Conservation (phyloP, 2,113 vertebrate species). For the Ochotona curzoniae region DNA sequence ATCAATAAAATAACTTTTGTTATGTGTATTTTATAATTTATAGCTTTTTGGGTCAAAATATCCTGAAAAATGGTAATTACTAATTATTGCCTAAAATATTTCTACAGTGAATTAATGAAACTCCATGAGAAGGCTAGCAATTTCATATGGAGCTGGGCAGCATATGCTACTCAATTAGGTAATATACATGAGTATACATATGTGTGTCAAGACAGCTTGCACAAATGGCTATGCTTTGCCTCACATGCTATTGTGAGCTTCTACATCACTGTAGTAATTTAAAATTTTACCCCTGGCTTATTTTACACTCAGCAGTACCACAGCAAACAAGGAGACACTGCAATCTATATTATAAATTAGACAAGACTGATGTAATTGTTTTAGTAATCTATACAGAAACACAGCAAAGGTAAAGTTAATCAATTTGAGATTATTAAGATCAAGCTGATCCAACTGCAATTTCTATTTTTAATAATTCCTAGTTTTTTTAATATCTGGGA, state of each 20-base stretch:
- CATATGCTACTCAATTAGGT: not conserved
- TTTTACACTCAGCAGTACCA: constrained; percentile 21
- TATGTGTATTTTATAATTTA: no score
- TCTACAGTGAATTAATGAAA: no score
- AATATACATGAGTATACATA: not conserved
- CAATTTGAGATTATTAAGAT: constrained; percentile 40
- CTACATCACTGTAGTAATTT: not conserved
- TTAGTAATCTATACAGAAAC: not conserved
- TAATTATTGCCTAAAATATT: no score
- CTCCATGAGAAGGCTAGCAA: no score
- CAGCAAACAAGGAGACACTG: not conserved
- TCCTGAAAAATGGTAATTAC: no score
- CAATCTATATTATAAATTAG: not conserved
- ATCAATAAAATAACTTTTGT: no score
- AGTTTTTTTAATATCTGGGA: not conserved
- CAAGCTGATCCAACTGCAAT: not conserved
- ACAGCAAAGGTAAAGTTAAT: constrained; percentile 20
- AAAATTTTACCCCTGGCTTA: not conserved
- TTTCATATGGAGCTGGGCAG: no score
- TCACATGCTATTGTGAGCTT: not conserved
- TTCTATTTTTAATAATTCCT: constrained; percentile 29
- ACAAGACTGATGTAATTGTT: not conserved
- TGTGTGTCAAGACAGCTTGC: not conserved
- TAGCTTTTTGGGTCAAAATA: no score
- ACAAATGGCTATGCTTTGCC: not conserved